Conservation (phyloP, 30 jellyfish, hydroid and myxozoan genomes). For the Aurelia coerulea region DNA sequence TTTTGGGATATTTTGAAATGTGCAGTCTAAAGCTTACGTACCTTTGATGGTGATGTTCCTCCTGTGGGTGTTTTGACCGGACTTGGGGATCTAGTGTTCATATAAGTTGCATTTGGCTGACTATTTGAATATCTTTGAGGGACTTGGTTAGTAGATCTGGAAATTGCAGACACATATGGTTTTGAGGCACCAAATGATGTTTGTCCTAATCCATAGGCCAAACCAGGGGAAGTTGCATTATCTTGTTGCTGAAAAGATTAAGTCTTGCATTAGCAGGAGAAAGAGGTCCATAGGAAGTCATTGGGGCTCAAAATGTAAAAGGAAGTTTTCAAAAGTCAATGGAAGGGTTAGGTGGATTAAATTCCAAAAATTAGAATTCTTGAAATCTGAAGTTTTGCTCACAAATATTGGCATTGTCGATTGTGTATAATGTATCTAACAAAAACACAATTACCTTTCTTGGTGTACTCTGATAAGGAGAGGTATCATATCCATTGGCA, state of each 20-base stretch:
- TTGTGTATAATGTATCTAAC: neutral
- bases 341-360: too few relatives aligned
- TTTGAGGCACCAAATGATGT: slow-evolving; percentile 32
- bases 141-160: slow-evolving; percentile 13
- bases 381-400: too few relatives aligned
- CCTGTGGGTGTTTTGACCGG: slow-evolving; percentile 18
- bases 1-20: too few relatives aligned
- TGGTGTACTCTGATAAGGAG: slow-evolving; percentile 69
- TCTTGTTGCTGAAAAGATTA: too few relatives aligned
- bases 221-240: too few relatives aligned
- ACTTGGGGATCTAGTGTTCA: slow-evolving; percentile 52
- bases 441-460: slow-evolving; percentile 36
- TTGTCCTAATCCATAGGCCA: neutral
- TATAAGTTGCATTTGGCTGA: slow-evolving; percentile 24
- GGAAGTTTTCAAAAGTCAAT: too few relatives aligned
- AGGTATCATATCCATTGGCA: slow-evolving; percentile 30
- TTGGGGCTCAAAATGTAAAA: too few relatives aligned
- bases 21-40: slow-evolving; percentile 5
- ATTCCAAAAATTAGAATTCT: too few relatives aligned
- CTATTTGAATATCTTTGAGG: slow-evolving; percentile 23
- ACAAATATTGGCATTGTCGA: neutral
- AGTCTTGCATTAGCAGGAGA: too few relatives aligned
- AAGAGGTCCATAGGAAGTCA: too few relatives aligned
- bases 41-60: slow-evolving; percentile 55
- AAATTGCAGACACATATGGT: slow-evolving; percentile 31